Evolutionary conservation across 2,888 invertebrate species (phyloP), one percentile per base, ranked within the genome.

Genomic region (Parnassius mnemosyne): DNA sequence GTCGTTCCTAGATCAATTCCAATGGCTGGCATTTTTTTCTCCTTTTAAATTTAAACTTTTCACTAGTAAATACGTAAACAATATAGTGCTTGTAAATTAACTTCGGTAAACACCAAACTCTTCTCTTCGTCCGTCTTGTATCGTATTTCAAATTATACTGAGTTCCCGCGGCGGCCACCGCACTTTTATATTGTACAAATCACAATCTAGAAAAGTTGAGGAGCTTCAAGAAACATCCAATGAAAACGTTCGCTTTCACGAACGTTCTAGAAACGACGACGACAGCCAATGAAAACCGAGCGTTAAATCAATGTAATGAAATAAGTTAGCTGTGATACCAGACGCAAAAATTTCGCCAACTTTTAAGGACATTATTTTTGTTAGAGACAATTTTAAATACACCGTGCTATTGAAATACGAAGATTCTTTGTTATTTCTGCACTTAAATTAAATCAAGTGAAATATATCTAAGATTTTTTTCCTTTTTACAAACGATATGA

Each of bases 1-100:
- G 92, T 92, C 47, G 97, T 97, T 73, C 97, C 97, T 79, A 97
- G 92, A 92, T 97, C 87, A 69, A 87, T 89, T 84, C 87, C 88
- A 55, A 88, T 80, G 67, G 87, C 87, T 80, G 87, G 85, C 89
- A 87, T 89, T 75, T 70, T 76, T 49, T 51, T 10, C 25, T 51
- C 12, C 34, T 25, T 10, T 12, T 11, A 11, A 51, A 7, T 61
- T 46, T 54, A 66, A 65, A 65, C 13, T 9, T 16, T 51, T 5
- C 51, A 25, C 52, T 55, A 65, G 44, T 51, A 51, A 3, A 51
- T 11, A 34, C 10, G 34, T 25, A 25, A 20, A 20, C 16, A 49
- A 9, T 46, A 13, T 49, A 53, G 20, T 54, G 42, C 58, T 70
- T 68, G 61, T 53, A 12, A 44, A 56, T 52, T 34, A 47, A 52